Base-by-base conservation (phyloP, 35 echinoderm and acorn worm genomes). In the Apostichopus parvimensis region DNA sequence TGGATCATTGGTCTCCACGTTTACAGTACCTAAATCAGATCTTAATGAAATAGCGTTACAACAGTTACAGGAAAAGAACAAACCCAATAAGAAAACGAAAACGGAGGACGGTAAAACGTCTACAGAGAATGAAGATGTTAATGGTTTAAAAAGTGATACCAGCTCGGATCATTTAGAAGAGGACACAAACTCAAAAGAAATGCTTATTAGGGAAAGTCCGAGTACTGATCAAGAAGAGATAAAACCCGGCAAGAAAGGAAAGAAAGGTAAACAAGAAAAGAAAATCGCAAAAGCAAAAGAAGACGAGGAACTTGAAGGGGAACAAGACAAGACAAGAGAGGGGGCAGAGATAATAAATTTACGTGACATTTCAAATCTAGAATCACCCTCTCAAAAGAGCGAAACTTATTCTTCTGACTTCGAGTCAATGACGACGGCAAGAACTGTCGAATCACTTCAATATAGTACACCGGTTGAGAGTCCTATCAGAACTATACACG, bases 381-480 rank as follows among this genome's bases (percentile, higher is more conserved):
- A 53, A 25, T 82, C 79, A 17, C 79, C 52, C 5, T 82, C 79
- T n/a, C 79, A 82, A 53, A 56, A 55, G 54, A 82, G 79, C 54
- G 79, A 82, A 14, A 82, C 79, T 9, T 82, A 82, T 14, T 82
- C 79, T 45, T 82, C 79, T 12, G 79, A 82, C 18, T 82, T 82
- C 54, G 79, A 82, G 14, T 82, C 79, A 0, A 82, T 24, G 21
- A 34, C 79, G 1, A 82, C 79, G 2, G 34, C 45, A 15, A 55
- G 45, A 56, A 82, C 79, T 45, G 34, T 55, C 21, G 79, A 82
- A 55, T 82, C 79, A 55, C 12, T 68, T 68, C 64, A 68, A 28
- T 1, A 28, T 28, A 28, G 26, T 28, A 1, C 26, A 28, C 7
- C 34, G 53, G 2, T 12, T 82, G 79, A 82, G 17, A 82, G 79